These are phyloP conservation scores for Sinonovacula constricta DNA, from an alignment of 1,140 invertebrate species.

Conservation along the genomic window DNA sequence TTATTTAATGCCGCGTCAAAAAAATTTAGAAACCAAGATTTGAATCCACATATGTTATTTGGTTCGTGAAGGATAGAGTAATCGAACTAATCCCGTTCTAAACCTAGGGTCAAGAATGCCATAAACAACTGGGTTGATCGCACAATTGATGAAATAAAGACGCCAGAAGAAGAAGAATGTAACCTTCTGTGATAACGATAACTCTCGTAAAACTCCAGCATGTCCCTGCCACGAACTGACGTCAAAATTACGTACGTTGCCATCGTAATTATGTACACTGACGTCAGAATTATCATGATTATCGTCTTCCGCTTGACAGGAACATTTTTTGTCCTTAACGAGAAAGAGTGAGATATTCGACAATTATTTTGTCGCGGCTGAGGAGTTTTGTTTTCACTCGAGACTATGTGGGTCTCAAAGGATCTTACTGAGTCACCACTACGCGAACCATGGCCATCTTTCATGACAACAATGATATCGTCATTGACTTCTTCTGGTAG, in stretches of 20 bases:
- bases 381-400: neutral
- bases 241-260: slow-evolving; percentile 19
- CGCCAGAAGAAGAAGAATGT: slow-evolving; percentile 44
- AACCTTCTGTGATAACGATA: slow-evolving; percentile 26
- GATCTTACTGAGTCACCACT: no score
- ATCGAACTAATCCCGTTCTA: no score
- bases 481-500: no score
- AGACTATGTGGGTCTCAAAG: neutral
- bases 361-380: neutral
- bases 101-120: slow-evolving; percentile 36
- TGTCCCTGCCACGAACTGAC: slow-evolving; percentile 20
- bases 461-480: no score
- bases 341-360: neutral
- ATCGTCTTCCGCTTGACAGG: slow-evolving; percentile 34
- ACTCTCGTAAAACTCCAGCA: slow-evolving; percentile 6
- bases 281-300: slow-evolving; percentile 37
- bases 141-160: slow-evolving; percentile 37
- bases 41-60: no score
- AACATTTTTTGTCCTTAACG: no score
- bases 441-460: no score
- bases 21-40: no score
- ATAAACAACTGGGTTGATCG: slow-evolving; percentile 34
- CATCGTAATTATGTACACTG: slow-evolving; percentile 29
- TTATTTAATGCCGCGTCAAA: no score
- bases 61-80: no score